These are phyloP conservation scores for Monarcha castaneiventris DNA, from an alignment of 2,113 vertebrate genomes.

Conservation along the genomic window DNA sequence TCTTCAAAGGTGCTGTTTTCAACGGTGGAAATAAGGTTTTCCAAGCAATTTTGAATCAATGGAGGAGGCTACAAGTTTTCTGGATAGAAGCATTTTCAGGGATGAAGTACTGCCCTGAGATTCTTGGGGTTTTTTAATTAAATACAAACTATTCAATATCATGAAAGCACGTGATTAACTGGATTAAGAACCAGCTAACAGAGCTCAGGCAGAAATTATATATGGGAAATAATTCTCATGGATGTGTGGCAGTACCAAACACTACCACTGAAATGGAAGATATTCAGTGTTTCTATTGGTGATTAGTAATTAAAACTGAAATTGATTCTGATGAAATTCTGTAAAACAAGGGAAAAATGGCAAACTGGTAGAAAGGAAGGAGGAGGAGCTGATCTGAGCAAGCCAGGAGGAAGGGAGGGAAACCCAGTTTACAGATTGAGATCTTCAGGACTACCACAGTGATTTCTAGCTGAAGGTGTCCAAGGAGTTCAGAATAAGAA, in stretches of 20 bases:
- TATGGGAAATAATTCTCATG: not conserved
- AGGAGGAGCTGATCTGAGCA: not conserved
- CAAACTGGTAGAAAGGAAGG: not conserved
- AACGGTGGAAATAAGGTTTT: not conserved
- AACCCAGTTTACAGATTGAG: accelerated
- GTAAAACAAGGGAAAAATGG: not conserved
- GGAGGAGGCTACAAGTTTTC: not conserved
- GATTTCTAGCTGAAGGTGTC: not conserved
- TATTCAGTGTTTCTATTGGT: not conserved
- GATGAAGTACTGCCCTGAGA: not conserved
- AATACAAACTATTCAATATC: not conserved
- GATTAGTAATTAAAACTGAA: not conserved
- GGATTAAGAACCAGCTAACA: not conserved
- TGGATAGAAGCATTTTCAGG: not conserved
- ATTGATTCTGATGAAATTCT: not conserved
- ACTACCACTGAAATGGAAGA: not conserved
- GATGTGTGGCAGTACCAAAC: not conserved
- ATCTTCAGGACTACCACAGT: not conserved
- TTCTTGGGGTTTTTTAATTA: not conserved
- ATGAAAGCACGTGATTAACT: not conserved
- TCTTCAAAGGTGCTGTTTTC: not conserved
- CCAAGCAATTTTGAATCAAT: not conserved
- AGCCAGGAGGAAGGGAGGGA: not conserved
- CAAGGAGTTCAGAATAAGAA: not conserved
- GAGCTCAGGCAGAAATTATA: not conserved